Conservation (phyloP, 2,888 invertebrate genomes). For the Lasioglossum pauxillum region DNA sequence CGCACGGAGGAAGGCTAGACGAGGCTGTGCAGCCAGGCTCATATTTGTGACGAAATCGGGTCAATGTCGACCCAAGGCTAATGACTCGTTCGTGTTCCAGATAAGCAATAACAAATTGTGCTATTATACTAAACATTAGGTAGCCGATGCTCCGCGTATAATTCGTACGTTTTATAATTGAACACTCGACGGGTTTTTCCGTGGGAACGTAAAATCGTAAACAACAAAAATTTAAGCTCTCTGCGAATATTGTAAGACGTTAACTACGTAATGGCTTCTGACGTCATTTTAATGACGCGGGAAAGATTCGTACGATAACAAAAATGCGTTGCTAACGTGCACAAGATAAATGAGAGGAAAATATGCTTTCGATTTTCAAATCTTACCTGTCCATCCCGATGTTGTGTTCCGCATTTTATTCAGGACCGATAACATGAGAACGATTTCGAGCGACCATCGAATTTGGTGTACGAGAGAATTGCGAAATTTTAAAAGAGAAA, state of each 20-base stretch:
- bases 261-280: not conserved
- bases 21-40: conserved; percentile 31
- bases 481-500: not conserved
- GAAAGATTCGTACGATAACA: not conserved
- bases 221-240: not conserved
- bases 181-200: not conserved
- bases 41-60: conserved; percentile 79
- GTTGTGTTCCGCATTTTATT: conserved; percentile 50
- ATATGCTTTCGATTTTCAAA: conserved; percentile 29
- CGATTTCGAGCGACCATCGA: not conserved
- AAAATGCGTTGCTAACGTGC: conserved; percentile 11
- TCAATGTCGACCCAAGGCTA: conserved; percentile 79
- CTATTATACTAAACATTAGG: conserved; percentile 20
- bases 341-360: not conserved
- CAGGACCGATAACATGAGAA: conserved; percentile 14
- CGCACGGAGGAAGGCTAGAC: conserved; percentile 30
- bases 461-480: not conserved
- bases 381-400: conserved; percentile 55
- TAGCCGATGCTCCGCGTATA: not conserved
- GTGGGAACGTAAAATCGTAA: not conserved
- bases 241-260: not conserved
- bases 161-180: not conserved
- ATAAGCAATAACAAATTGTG: conserved; percentile 51
- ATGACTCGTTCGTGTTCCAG: conserved; percentile 71
- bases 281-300: conserved; percentile 10